A percentile compares a stretch with the other conserved stretches of the same genome.
Evolutionary conservation across 2,888 invertebrate genomes (phyloP).

Genomic region (Agrotis clavis): DNA sequence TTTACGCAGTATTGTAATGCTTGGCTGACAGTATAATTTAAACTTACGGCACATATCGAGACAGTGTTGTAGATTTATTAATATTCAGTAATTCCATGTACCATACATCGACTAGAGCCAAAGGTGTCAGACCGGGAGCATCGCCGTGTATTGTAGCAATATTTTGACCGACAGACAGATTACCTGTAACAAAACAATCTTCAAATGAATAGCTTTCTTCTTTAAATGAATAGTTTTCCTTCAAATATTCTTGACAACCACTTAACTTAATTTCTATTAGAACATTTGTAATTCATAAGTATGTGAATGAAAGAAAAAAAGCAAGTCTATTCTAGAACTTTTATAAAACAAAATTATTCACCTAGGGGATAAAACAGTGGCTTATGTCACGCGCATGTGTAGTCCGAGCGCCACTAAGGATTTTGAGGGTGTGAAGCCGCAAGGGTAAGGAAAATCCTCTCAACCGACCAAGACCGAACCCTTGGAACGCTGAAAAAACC

Average conservation of each 20-base stretch:
- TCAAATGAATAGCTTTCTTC: neutral
- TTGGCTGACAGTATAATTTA: neutral
- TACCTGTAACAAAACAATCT: constrained; percentile 62
- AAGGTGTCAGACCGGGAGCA: constrained; percentile 79
- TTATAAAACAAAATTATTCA: no score
- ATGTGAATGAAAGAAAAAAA: neutral
- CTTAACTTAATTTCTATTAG: neutral
- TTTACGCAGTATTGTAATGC: no score
- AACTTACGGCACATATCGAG: constrained; percentile 79
- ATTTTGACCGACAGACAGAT: constrained; percentile 80
- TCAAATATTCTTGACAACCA: neutral
- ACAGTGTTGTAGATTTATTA: constrained; percentile 79
- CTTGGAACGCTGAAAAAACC: no score
- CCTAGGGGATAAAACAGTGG: no score
- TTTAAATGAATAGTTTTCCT: neutral
- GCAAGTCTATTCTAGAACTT: neutral
- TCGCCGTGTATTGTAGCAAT: constrained; percentile 85
- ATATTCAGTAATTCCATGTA: constrained; percentile 84
- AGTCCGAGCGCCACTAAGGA: no score
- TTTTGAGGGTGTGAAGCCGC: no score
- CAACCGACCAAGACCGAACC: no score
- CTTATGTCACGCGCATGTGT: no score
- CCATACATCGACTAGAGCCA: constrained; percentile 85
- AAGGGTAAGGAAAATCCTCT: no score
- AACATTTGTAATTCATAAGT: neutral